These are phyloP conservation scores for Idaea aversata DNA, from an alignment of 2,888 invertebrate species.

Conservation along the genomic window DNA sequence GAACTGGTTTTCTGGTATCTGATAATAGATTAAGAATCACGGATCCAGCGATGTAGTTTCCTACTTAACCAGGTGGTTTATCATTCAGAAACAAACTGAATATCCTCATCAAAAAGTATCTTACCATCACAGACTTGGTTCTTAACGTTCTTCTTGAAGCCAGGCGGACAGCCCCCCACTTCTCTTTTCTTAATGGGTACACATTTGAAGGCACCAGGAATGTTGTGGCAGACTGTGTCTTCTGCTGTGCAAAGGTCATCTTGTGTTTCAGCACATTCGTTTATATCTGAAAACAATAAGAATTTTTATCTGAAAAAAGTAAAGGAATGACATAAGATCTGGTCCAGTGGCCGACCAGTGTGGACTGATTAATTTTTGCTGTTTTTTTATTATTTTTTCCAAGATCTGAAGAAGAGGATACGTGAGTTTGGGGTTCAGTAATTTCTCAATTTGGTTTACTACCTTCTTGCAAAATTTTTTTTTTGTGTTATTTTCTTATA, in stretches of 20 bases:
- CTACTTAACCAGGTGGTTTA: background rate
- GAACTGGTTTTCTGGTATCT: too few relatives aligned
- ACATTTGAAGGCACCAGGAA: constrained; percentile 84
- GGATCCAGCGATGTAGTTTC: too few relatives aligned
- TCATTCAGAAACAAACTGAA: background rate
- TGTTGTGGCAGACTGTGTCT: constrained; percentile 83
- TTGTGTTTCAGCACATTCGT: constrained; percentile 84
- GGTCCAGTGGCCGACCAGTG: too few relatives aligned
- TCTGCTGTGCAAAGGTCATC: constrained; percentile 80
- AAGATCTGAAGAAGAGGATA: too few relatives aligned
- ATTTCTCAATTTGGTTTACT: too few relatives aligned
- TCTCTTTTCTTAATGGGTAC: constrained; percentile 69
- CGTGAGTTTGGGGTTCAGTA: too few relatives aligned
- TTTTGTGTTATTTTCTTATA: too few relatives aligned
- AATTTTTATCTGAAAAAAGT: background rate
- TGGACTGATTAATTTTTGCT: too few relatives aligned
- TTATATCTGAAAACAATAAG: constrained; percentile 81
- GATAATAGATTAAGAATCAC: too few relatives aligned
- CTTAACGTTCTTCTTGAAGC: constrained; percentile 77
- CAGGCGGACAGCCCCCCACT: constrained; percentile 73
- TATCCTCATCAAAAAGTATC: constrained; percentile 15
- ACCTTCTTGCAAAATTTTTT: too few relatives aligned
- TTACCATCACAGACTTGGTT: constrained; percentile 80
- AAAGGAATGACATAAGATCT: too few relatives aligned
- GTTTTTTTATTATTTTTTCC: too few relatives aligned